Conservation (phyloP, 2,797 vertebrate species). For the Pitangus sulphuratus region DNA sequence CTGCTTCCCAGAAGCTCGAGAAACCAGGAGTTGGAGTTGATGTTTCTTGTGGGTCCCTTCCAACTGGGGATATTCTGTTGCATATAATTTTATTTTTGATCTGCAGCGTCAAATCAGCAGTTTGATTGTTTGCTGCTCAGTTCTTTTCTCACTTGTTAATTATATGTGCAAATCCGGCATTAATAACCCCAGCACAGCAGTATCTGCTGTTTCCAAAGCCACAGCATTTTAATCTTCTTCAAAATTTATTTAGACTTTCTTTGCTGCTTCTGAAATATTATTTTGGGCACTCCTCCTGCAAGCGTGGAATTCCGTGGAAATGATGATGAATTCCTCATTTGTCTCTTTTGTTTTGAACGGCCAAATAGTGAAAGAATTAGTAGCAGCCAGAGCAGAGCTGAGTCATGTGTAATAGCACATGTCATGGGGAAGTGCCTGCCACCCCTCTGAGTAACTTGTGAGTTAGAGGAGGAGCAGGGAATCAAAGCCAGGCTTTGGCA, state of each 20-base stretch:
- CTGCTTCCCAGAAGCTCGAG: neutral
- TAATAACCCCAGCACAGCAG: neutral
- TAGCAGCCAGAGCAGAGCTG: neutral
- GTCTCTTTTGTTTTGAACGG: neutral
- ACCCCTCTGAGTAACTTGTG: neutral
- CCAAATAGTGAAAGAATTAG: neutral
- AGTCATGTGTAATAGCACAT: neutral
- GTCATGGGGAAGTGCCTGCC: neutral
- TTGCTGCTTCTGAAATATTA: neutral
- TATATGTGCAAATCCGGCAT: neutral
- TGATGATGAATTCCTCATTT: neutral
- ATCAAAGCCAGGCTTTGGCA: neutral
- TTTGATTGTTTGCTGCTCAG: neutral
- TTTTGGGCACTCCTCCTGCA: neutral
- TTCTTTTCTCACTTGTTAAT: neutral
- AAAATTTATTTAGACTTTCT: neutral
- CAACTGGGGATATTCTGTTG: neutral
- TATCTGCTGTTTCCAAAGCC: neutral
- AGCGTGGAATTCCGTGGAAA: neutral
- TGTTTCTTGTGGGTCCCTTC: neutral
- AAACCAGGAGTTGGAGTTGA: neutral
- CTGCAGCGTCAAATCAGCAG: neutral
- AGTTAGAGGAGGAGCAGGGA: neutral
- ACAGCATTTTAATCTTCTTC: neutral
- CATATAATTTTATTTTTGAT: neutral